A percentile compares a stretch with the other conserved stretches of the same genome.
These are phyloP conservation scores for Theretra japonica DNA, from an alignment of 2,888 invertebrate genomes.

Conservation along the genomic window DNA sequence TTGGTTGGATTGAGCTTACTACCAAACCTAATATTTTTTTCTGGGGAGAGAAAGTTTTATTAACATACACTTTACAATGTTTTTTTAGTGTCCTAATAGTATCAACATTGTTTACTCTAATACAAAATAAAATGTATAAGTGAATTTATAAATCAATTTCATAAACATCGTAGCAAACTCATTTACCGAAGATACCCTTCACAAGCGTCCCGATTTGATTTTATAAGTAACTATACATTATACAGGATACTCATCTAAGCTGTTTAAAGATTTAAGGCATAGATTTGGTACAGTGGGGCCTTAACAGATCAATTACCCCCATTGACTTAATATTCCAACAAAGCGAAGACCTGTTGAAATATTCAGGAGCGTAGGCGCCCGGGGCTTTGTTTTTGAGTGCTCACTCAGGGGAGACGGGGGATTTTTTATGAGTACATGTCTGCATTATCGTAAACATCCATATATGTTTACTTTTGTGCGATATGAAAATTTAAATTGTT, in stretches of 20 bases:
- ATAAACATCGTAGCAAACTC: neutral
- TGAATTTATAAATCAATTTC: neutral
- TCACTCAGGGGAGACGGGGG: slow-evolving; percentile 65
- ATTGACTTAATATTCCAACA: slow-evolving; percentile 83
- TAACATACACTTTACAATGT: too few relatives aligned
- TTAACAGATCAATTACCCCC: slow-evolving; percentile 82
- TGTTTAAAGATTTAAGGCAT: slow-evolving; percentile 65
- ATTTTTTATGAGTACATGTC: slow-evolving; percentile 76
- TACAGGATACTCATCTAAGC: slow-evolving; percentile 41
- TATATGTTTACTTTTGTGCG: slow-evolving; percentile 49
- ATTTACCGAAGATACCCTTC: slow-evolving; percentile 3
- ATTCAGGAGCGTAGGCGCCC: slow-evolving; percentile 73
- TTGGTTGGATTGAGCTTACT: too few relatives aligned
- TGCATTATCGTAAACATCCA: slow-evolving; percentile 77
- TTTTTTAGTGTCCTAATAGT: too few relatives aligned
- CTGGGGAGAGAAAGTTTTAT: too few relatives aligned
- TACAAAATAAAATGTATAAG: too few relatives aligned
- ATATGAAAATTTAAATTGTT: slow-evolving; percentile 32
- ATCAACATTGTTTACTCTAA: too few relatives aligned
- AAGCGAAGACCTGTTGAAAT: slow-evolving; percentile 81
- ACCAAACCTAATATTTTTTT: too few relatives aligned
- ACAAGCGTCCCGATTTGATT: slow-evolving; percentile 12
- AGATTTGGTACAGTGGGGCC: slow-evolving; percentile 60
- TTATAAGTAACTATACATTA: slow-evolving; percentile 25
- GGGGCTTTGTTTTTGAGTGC: slow-evolving; percentile 81